Conservation (phyloP, 2,888 invertebrate species). For the Antitype chi region DNA sequence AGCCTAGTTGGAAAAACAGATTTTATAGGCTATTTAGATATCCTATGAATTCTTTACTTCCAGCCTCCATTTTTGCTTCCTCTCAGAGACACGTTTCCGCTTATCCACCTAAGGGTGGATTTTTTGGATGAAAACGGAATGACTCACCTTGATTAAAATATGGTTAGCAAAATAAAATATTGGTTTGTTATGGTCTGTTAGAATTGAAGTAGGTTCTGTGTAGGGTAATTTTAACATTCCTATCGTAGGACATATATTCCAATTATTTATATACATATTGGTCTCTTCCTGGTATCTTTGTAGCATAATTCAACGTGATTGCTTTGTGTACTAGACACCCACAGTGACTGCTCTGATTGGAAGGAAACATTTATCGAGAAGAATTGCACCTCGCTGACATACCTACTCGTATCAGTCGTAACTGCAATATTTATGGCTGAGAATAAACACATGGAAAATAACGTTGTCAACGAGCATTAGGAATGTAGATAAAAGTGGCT, state of each 20-base stretch:
- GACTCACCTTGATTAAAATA: neutral
- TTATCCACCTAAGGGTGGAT: no score
- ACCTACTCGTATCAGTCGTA: constrained; percentile 30
- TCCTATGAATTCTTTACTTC: no score
- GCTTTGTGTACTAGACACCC: constrained; percentile 38
- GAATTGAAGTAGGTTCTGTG: neutral
- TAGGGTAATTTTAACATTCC: neutral
- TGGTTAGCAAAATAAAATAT: neutral
- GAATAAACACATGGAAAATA: constrained; percentile 16
- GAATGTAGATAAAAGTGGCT: neutral
- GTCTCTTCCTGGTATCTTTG: constrained; percentile 1
- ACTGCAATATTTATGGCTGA: constrained; percentile 45
- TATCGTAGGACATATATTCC: neutral
- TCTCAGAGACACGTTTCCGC: no score
- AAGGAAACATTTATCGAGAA: constrained; percentile 50
- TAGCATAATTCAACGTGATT: constrained; percentile 18
- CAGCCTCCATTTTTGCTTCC: no score
- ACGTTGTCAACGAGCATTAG: constrained; percentile 2
- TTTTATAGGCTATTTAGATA: no score
- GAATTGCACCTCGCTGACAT: constrained; percentile 46
- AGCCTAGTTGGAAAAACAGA: no score
- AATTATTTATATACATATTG: neutral
- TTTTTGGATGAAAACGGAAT: no score
- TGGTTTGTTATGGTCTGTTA: neutral
- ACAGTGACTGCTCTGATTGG: constrained; percentile 38